A percentile compares a stretch with the other conserved stretches of the same genome.
Conservation (phyloP, 2,888 invertebrate genomes). For the Agapostemon virescens region DNA sequence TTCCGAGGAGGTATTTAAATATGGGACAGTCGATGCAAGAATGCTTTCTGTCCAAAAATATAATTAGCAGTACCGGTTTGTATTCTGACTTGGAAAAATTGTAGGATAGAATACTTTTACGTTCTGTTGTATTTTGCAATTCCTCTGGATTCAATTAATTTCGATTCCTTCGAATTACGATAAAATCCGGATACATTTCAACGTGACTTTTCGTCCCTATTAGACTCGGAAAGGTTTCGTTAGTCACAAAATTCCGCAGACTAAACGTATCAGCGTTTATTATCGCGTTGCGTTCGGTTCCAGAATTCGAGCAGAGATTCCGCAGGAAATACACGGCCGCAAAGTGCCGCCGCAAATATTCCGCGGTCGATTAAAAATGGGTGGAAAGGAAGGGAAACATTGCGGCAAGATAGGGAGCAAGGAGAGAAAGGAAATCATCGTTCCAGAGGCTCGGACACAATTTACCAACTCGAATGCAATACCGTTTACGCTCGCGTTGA, state of each 20-base stretch:
- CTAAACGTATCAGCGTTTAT: no score
- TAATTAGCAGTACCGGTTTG: no score
- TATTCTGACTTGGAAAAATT: background rate
- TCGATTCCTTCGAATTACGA: no score
- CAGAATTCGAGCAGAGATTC: background rate
- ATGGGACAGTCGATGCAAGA: no score
- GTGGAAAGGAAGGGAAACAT: background rate
- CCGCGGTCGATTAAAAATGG: background rate
- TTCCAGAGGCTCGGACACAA: background rate
- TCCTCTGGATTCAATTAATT: no score
- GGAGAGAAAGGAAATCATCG: background rate
- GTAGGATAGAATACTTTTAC: background rate
- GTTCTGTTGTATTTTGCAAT: background rate
- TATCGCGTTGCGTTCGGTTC: no score
- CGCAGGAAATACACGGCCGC: background rate
- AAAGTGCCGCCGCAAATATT: background rate
- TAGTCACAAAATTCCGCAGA: no score
- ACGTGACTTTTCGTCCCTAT: no score
- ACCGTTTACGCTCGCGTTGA: conserved; percentile 5
- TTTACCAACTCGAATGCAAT: background rate
- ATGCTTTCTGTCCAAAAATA: no score
- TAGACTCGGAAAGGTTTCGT: no score
- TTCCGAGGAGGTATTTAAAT: background rate
- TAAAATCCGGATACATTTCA: no score
- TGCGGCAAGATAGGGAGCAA: background rate